Percentiles rank a stretch among this genome's conserved stretches.
Evolutionary conservation across 2,888 invertebrate genomes (phyloP).

Genomic region (Ennomos erosarius): DNA sequence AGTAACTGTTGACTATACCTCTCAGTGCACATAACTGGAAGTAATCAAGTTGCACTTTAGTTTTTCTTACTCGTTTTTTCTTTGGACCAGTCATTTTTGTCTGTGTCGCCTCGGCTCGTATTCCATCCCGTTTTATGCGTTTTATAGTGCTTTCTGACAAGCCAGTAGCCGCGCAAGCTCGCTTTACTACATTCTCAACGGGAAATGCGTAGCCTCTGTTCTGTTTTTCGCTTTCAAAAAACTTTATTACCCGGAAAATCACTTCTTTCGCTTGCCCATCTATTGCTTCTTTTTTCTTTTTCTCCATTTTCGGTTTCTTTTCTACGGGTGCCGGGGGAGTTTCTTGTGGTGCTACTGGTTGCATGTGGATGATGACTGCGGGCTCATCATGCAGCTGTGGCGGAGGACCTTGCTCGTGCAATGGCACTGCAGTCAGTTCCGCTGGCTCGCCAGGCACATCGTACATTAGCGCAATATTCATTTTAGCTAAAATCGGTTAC

Average conservation of each 20-base stretch:
- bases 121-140: conserved; percentile 74
- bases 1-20: conserved; percentile 75
- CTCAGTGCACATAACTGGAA: conserved; percentile 75
- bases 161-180: conserved; percentile 77
- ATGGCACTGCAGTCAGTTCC: conserved; percentile 37
- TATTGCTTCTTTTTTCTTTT: conserved; percentile 78
- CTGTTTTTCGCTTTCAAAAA: conserved; percentile 80
- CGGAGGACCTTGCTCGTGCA: conserved; percentile 43
- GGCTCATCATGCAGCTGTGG: conserved; percentile 43
- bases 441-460: conserved; percentile 48
- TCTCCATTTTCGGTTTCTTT: conserved; percentile 63
- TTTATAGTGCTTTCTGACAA: conserved; percentile 78
- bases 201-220: conserved; percentile 78
- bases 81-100: conserved; percentile 78
- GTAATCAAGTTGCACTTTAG: conserved; percentile 77
- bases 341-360: conserved; percentile 37
- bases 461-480: conserved; percentile 58
- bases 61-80: conserved; percentile 76
- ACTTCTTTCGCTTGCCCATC: conserved; percentile 79
- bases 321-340: conserved; percentile 44
- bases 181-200: conserved; percentile 77
- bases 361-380: conserved; percentile 49
- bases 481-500: conserved; percentile 37
- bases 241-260: conserved; percentile 77
- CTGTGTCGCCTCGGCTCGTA: conserved; percentile 74